Conservation (phyloP, 2,797 vertebrate genomes). For the Acanthornis magna region DNA sequence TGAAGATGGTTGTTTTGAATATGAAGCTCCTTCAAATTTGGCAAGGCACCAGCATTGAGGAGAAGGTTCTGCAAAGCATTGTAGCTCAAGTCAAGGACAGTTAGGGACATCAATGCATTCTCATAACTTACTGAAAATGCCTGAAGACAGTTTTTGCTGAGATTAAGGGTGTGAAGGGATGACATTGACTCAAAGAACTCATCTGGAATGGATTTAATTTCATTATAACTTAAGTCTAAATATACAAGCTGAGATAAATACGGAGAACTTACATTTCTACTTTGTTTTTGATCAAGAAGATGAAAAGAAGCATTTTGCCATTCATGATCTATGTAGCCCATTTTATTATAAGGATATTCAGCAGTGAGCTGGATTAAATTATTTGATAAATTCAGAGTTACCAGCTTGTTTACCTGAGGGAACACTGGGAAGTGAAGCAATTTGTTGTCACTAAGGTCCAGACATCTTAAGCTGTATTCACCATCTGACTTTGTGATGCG, state of each 20-base stretch:
- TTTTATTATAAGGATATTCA: slow-evolving; percentile 57
- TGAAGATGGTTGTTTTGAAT: slow-evolving; percentile 83
- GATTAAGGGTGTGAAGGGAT: slow-evolving; percentile 84
- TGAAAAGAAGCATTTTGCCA: slow-evolving; percentile 35
- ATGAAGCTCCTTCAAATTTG: slow-evolving; percentile 77
- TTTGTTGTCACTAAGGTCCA: slow-evolving; percentile 92
- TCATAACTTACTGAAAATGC: slow-evolving; percentile 65
- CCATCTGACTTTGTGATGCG: slow-evolving; percentile 66
- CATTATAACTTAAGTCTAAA: slow-evolving; percentile 94
- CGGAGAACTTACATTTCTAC: slow-evolving; percentile 34
- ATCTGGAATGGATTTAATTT: slow-evolving; percentile 80
- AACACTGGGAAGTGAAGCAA: slow-evolving; percentile 85
- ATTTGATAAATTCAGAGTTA: slow-evolving; percentile 86
- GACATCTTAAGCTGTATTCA: slow-evolving; percentile 75
- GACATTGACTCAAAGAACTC: slow-evolving; percentile 80
- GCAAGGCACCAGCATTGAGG: slow-evolving; percentile 65
- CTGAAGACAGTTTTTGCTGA: slow-evolving; percentile 89
- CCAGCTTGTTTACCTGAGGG: slow-evolving; percentile 78
- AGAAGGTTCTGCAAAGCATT: slow-evolving; percentile 82
- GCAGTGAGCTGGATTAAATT: slow-evolving; percentile 82
- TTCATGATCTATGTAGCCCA: slow-evolving; percentile 34
- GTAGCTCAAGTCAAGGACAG: slow-evolving; percentile 83
- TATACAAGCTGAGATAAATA: slow-evolving; percentile 73
- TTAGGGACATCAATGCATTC: slow-evolving; percentile 69
- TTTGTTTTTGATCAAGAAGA: slow-evolving; percentile 7